Conservation (phyloP, 2,797 vertebrate species). For the Myoxocephalus aenaeus region DNA sequence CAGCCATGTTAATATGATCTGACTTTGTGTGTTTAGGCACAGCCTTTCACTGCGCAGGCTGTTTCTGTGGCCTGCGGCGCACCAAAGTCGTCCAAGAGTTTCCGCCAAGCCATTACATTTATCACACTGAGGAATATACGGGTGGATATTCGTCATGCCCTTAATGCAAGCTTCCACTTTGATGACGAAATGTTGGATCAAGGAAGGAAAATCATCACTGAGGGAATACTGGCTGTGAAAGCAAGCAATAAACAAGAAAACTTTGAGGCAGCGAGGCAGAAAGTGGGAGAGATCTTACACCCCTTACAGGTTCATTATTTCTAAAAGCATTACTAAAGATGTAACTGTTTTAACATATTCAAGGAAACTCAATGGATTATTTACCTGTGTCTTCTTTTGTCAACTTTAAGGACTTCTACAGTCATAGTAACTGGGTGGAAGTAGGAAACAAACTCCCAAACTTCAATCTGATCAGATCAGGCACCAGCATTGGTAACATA, state of each 20-base stretch:
- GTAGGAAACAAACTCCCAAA: conserved; percentile 68
- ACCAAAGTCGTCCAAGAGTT: conserved; percentile 49
- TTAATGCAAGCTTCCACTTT: conserved; percentile 74
- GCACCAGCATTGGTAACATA: conserved; percentile 67
- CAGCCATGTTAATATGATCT: neutral
- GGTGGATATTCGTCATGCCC: conserved; percentile 59
- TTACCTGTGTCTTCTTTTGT: neutral
- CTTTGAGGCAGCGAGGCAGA: conserved; percentile 64
- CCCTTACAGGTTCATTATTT: conserved; percentile 77
- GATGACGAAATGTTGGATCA: conserved; percentile 68
- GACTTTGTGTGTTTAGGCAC: conserved; percentile 20
- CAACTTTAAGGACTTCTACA: conserved; percentile 83
- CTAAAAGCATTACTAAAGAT: neutral
- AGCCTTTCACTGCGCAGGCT: conserved; percentile 39
- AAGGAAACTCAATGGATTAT: neutral
- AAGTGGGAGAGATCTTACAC: conserved; percentile 75
- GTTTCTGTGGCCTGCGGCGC: conserved; percentile 61
- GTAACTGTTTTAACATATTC: neutral
- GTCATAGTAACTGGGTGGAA: conserved; percentile 84
- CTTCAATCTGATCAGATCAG: conserved; percentile 68
- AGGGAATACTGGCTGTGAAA: conserved; percentile 66
- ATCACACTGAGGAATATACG: conserved; percentile 55
- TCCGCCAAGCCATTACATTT: conserved; percentile 39
- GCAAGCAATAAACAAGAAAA: conserved; percentile 57
- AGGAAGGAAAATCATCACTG: conserved; percentile 72